phyloP scores from a whole-genome alignment of 2,888 invertebrate species.

The Polylopha cassiicola region DNA sequence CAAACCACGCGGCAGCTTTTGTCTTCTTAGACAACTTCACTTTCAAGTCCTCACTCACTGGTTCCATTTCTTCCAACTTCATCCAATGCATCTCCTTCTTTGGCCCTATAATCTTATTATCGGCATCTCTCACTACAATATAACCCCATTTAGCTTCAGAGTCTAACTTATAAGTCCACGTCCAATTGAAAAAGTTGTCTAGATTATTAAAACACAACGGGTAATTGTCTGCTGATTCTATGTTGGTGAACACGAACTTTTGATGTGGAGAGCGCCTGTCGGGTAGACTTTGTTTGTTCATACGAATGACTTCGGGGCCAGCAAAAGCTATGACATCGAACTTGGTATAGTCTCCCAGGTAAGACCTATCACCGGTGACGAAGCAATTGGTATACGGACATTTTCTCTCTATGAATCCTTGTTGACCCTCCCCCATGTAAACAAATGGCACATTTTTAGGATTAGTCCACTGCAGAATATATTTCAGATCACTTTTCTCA shows the following conservation, averaged over 20 bases:
- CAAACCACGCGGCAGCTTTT: constrained; percentile 49
- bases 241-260: constrained; percentile 52
- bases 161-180: constrained; percentile 56
- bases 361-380: constrained; percentile 40
- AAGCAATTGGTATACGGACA: constrained; percentile 52
- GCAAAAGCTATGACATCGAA: constrained; percentile 53
- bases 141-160: constrained; percentile 57
- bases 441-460: constrained; percentile 34
- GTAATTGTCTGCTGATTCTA: constrained; percentile 52
- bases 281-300: constrained; percentile 30
- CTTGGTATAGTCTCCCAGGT: constrained; percentile 36
- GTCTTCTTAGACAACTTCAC: constrained; percentile 29
- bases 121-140: constrained; percentile 43
- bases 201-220: constrained; percentile 40
- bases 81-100: constrained; percentile 50
- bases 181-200: constrained; percentile 59
- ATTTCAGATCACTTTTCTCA: constrained; percentile 30
- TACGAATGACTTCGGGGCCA: constrained; percentile 40
- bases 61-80: constrained; percentile 37
- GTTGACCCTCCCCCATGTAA: constrained; percentile 35
- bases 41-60: constrained; percentile 33
- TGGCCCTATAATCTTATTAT: constrained; percentile 46
- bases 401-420: constrained; percentile 38
- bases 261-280: constrained; percentile 41
- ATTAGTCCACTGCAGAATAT: constrained; percentile 48